Evolutionary conservation across 2,797 vertebrate genomes (phyloP), one percentile per base, ranked within the genome.

Genomic region (Lerista edwardsae): DNA sequence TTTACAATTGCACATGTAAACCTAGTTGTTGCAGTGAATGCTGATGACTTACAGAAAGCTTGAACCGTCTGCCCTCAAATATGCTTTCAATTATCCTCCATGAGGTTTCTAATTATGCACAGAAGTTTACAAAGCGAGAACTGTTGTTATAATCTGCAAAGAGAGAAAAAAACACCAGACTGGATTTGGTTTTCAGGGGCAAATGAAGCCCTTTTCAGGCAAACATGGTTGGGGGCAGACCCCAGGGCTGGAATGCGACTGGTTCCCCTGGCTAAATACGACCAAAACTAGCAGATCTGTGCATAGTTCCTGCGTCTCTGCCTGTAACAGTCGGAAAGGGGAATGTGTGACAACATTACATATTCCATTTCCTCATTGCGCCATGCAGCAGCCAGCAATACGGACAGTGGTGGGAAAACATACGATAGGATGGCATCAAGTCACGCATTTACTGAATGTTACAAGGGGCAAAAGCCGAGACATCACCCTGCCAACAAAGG

Each of bases 101-200:
- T 23, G 6, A 29, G 14, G 73, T 87, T 92, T 84, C 67, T 71
- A 83, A 8, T 73, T 80, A 64, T 2, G 87, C 84, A 67, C 15
- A 1, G 6, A 29, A 39, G 47, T 65, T n/a, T 84, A 67, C 80
- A 87, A 61, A 76, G 65, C 34, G 51, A 36, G 73, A 86, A 65
- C 2, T 55, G 3, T 59, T 51, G 55, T 67, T 71, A 77, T 71
- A 27, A 47, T 71, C 71, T 62, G 41, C 23, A 34, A 59, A 72
- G 36, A 59, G 23, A 25, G 2, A 14, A 12, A n/a, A 55, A 55
- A n/a, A n/a, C n/a, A n/a, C n/a, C 51, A 69, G 51, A 9, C 47
- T 15, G n/a, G 7, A 59, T 25, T 44, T 61, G 55, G 55, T 7
- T 61, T 77, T 19, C 23, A 77, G 1, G 51, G 29, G 23, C 6